A percentile compares a stretch with the other conserved stretches of the same genome.
Evolutionary conservation across 2,113 vertebrate genomes (phyloP).

Genomic region (Actenoides hombroni): DNA sequence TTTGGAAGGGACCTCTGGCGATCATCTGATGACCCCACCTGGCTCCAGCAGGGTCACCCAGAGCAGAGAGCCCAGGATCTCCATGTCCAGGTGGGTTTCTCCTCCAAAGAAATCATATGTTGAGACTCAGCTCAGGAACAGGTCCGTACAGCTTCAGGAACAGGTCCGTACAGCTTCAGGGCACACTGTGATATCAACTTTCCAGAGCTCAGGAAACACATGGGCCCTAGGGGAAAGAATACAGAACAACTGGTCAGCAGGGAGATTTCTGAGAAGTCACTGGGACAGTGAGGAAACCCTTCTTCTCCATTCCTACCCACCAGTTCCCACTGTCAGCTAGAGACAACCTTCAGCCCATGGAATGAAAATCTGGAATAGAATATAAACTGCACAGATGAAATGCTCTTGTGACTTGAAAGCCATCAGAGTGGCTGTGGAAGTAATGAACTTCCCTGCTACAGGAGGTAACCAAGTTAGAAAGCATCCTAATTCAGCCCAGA

Average conservation of each 20-base stretch:
- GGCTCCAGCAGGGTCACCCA: not conserved
- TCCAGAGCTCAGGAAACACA: not conserved
- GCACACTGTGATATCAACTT: not conserved
- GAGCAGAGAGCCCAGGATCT: no score
- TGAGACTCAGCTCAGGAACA: not conserved
- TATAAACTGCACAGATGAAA: not conserved
- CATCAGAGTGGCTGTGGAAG: not conserved
- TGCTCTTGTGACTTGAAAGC: not conserved
- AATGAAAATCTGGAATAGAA: not conserved
- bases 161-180: not conserved
- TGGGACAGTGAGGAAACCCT: not conserved
- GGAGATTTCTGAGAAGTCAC: not conserved
- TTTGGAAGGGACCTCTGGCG: not conserved
- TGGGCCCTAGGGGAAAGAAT: not conserved
- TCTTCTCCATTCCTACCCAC: not conserved
- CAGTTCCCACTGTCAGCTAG: not conserved
- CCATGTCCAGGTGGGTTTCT: no score
- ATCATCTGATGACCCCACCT: no score
- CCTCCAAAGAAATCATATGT: no score
- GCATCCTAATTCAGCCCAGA: conserved; percentile 7
- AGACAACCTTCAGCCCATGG: not conserved
- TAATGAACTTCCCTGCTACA: not conserved
- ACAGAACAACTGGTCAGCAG: fast-evolving
- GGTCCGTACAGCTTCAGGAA: not conserved
- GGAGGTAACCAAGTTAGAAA: not conserved